These are phyloP conservation scores for Tetragnatha versicolor DNA, from an alignment of 1,140 invertebrate species.

Conservation along the genomic window DNA sequence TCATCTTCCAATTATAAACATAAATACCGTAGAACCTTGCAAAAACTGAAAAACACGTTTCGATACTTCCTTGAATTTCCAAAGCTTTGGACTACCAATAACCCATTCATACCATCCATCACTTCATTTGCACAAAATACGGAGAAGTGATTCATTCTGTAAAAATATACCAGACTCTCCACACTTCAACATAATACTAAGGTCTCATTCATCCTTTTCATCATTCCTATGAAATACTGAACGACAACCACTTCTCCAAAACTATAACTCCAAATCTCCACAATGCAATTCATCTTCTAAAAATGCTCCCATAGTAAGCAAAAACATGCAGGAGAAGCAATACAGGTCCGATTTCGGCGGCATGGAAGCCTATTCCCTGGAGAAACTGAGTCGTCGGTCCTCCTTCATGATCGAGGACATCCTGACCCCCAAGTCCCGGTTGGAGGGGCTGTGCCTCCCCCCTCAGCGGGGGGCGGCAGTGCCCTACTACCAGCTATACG, in stretches of 20 bases:
- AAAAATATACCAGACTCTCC: no score
- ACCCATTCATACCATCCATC: no score
- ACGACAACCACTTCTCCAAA: not conserved
- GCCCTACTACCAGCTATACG: conserved; percentile 52
- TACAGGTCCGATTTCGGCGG: not conserved
- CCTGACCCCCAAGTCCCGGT: conserved; percentile 46
- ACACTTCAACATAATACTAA: no score
- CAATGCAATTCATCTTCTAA: not conserved
- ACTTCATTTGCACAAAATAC: no score
- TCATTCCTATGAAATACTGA: not conserved
- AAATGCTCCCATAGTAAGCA: not conserved
- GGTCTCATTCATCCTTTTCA: no score
- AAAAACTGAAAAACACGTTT: no score
- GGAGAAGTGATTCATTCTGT: no score
- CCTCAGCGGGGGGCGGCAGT: conserved; percentile 21
- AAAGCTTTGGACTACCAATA: no score
- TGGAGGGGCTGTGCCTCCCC: conserved; percentile 36
- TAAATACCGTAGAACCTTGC: no score
- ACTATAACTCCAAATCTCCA: not conserved
- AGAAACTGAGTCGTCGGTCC: conserved; percentile 41
- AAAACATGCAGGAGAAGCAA: conserved; percentile 23
- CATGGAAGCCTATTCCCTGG: conserved; percentile 34
- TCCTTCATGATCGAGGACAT: conserved; percentile 57
- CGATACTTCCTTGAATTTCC: no score
- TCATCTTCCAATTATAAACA: no score